Conservation (phyloP, 2,113 vertebrate species). For the Cyprinodon brontotheroides region DNA sequence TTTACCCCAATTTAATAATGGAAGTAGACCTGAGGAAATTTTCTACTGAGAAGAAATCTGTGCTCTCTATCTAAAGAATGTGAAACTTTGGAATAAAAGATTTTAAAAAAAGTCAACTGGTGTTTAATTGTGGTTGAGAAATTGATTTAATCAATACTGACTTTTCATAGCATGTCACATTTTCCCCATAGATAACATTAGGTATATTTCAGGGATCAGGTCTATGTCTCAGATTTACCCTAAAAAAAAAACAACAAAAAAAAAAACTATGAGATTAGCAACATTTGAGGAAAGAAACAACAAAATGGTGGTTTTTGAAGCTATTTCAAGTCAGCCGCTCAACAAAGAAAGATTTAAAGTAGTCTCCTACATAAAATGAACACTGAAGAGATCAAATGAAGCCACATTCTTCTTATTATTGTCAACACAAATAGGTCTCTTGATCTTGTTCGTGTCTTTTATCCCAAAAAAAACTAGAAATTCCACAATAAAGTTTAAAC, state of each 20-base stretch:
- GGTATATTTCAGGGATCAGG: background rate
- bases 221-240: background rate
- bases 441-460: background rate
- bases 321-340: no score
- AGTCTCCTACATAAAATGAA: background rate
- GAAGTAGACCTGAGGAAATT: background rate
- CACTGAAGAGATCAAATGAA: background rate
- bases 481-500: background rate
- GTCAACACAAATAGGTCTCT: background rate
- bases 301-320: no score
- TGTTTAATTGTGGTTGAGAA: background rate
- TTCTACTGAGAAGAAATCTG: background rate
- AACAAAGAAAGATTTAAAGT: background rate
- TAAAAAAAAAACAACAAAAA: no score
- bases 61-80: background rate
- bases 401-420: background rate
- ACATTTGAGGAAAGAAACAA: no score
- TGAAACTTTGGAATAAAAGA: background rate
- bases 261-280: no score
- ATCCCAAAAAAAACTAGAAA: background rate
- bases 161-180: background rate
- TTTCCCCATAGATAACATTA: background rate
- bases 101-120: background rate
- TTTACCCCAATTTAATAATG: no score
- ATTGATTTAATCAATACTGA: background rate